phyloP scores from a whole-genome alignment of 2,113 vertebrate genomes.

The Cinclus mexicanus region DNA sequence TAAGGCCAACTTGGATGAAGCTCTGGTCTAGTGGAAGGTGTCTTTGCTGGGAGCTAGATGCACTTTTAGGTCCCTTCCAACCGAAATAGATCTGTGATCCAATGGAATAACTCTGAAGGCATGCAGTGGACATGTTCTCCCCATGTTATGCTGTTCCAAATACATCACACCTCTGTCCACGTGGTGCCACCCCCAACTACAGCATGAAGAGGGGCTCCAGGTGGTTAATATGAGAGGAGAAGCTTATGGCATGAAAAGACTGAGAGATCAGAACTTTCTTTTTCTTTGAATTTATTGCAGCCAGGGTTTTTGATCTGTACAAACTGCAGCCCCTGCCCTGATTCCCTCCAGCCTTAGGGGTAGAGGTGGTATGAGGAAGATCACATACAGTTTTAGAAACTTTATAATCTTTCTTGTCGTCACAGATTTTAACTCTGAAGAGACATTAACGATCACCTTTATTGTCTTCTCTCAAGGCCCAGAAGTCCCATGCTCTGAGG shows the following conservation, averaged over 20 bases:
- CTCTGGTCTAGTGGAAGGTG: neutral
- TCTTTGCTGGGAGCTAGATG: too few relatives aligned
- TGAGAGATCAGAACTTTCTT: neutral
- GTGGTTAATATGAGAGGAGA: neutral
- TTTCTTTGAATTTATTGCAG: neutral
- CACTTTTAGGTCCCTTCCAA: neutral
- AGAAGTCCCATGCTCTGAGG: neutral
- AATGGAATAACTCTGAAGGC: neutral
- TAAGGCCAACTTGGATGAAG: neutral
- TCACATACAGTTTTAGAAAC: neutral
- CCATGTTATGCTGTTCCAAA: neutral
- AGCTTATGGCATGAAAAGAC: neutral
- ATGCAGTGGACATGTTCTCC: fast-evolving
- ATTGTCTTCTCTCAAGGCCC: neutral
- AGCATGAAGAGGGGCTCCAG: neutral
- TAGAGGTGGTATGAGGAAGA: neutral
- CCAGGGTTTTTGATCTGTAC: neutral
- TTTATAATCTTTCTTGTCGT: neutral
- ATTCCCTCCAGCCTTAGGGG: neutral
- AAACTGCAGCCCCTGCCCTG: neutral
- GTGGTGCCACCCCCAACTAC: neutral
- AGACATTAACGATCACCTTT: neutral
- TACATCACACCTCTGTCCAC: fast-evolving
- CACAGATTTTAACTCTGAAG: neutral
- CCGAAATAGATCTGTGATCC: neutral